Base-by-base conservation (phyloP, 2,797 vertebrate genomes). In the Emys orbicularis region DNA sequence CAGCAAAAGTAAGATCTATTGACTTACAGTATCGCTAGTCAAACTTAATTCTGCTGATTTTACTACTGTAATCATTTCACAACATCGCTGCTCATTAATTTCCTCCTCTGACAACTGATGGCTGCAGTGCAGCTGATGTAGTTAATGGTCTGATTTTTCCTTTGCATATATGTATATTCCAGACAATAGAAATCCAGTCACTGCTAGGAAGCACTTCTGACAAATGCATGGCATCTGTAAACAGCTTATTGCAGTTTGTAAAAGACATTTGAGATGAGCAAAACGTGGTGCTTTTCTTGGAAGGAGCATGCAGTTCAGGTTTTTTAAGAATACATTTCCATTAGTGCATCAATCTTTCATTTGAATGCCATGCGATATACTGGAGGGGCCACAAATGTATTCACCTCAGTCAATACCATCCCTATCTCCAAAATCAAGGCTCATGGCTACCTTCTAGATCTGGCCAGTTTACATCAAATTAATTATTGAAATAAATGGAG, bases 181-280 rank as follows among this genome's bases (percentile, higher is more conserved):
- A 87, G 41, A 6, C 7, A 52, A 27, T 77, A 53, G 13, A 84
- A 82, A 82, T 90, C 83, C 50, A 65, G 56, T 54, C 61, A 83
- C 61, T 72, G 53, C 44, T 72, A 80, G 31, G 50, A 92, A 90
- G 61, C 4, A 50, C 47, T 85, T 93, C 57, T 52, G 72, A 93
- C n/a, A 92, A 94, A 95, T 74, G 80, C 72, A 80, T 19, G 72
- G 12, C 44, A 90, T 77, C 44, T 72, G 79, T 80, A 88, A 72
- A 83, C 16, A 86, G 25, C 53, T 57, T 61, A 74, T 19, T 84
- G 59, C 91, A 84, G 86, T 85, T 83, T 94, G 41, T 54, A 88
- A 74, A 93, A 82, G 87, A 80, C 79, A 90, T 84, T 90, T 92
- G 79, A 80, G 81, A 74, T 91, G 72, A 80, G 9, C 49, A 83